Evolutionary conservation across 2,113 vertebrate genomes (phyloP).

Genomic region (Cricetomys ansorgei): DNA sequence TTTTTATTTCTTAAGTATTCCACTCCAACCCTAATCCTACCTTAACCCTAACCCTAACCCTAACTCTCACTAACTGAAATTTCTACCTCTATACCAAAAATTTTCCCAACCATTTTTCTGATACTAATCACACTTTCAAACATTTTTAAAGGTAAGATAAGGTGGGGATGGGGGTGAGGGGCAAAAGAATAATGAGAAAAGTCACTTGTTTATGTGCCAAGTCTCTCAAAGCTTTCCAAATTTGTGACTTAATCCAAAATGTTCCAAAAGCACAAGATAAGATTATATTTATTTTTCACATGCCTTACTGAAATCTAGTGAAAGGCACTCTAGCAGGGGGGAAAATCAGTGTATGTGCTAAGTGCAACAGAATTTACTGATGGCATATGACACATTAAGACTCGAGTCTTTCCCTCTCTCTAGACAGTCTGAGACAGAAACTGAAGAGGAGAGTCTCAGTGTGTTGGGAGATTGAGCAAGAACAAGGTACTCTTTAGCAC

Average conservation of each 20-base stretch:
- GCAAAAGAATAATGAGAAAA: slow-evolving; percentile 67
- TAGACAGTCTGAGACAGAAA: neutral
- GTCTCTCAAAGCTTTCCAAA: slow-evolving; percentile 59
- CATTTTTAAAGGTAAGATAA: slow-evolving; percentile 9
- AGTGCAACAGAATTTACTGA: neutral
- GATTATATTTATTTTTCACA: slow-evolving; percentile 46
- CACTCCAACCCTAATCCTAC: neutral
- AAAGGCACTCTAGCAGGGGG: neutral
- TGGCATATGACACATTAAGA: neutral
- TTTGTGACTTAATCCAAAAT: slow-evolving; percentile 58
- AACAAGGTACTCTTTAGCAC: neutral
- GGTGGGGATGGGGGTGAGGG: no score
- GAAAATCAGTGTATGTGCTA: no score
- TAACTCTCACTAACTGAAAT: slow-evolving; percentile 27
- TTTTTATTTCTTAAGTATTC: slow-evolving; percentile 36
- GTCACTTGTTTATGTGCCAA: slow-evolving; percentile 13
- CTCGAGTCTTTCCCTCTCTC: neutral
- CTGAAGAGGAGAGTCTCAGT: neutral
- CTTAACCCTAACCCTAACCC: neutral
- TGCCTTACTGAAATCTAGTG: neutral
- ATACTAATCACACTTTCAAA: slow-evolving; percentile 51
- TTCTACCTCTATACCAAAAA: neutral
- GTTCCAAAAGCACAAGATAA: slow-evolving; percentile 55
- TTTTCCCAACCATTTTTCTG: slow-evolving; percentile 37
- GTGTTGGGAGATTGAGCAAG: neutral